These are phyloP conservation scores for Carterocephalus palaemon DNA, from an alignment of 2,888 invertebrate species.

Conservation along the genomic window DNA sequence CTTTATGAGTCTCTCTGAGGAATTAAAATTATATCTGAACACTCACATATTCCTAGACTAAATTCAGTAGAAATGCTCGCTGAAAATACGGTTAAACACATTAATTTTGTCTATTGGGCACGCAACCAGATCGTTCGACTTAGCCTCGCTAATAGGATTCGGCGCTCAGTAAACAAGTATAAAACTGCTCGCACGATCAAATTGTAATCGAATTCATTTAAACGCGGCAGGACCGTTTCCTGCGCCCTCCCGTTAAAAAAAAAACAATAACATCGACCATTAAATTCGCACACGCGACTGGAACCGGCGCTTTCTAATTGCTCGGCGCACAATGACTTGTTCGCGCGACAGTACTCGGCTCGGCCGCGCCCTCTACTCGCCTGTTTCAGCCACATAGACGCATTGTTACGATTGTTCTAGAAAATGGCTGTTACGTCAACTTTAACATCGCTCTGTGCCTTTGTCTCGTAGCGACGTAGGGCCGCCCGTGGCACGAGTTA, in stretches of 20 bases:
- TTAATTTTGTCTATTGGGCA: constrained; percentile 16
- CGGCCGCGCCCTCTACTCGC: constrained; percentile 24
- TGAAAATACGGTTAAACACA: constrained; percentile 11
- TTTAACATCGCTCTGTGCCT: constrained; percentile 9
- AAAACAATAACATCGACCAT: constrained; percentile 73
- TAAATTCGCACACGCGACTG: constrained; percentile 71
- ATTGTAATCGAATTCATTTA: constrained; percentile 37
- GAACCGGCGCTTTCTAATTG: constrained; percentile 61
- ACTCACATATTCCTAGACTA: too few relatives aligned
- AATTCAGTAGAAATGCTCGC: neutral
- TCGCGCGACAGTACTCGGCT: constrained; percentile 40
- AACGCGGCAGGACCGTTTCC: constrained; percentile 11
- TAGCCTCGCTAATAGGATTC: constrained; percentile 19
- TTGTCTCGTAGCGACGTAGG: constrained; percentile 3
- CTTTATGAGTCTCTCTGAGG: too few relatives aligned
- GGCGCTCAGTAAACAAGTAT: constrained; percentile 20
- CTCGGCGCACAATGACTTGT: constrained; percentile 53
- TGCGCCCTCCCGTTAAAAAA: constrained; percentile 38
- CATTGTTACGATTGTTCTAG: constrained; percentile 27
- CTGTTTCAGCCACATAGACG: constrained; percentile 28
- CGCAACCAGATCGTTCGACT: constrained; percentile 11
- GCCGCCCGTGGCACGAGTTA: too few relatives aligned
- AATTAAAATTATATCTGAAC: too few relatives aligned
- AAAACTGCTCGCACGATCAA: constrained; percentile 35
- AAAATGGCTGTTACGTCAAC: constrained; percentile 15